A percentile compares a stretch with the other conserved stretches of the same genome.
These are phyloP conservation scores for Calephelis perditalis DNA, from an alignment of 2,888 invertebrate species.

Conservation along the genomic window DNA sequence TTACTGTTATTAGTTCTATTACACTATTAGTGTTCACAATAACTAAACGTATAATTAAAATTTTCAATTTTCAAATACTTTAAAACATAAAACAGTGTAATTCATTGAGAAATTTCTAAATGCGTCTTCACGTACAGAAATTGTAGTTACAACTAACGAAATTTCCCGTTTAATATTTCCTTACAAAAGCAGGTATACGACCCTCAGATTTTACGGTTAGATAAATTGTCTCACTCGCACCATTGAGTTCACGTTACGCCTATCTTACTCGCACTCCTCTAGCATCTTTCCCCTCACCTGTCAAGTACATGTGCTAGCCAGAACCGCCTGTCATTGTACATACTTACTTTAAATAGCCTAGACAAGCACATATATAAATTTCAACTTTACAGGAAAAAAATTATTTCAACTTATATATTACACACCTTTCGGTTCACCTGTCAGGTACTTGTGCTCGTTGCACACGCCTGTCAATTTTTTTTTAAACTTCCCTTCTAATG, in stretches of 20 bases:
- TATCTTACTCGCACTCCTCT: too few species aligned
- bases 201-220: too few species aligned
- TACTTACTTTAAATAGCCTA: not conserved
- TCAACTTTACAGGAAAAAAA: not conserved
- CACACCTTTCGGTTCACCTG: not conserved
- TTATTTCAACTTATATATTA: conserved; percentile 1
- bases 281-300: too few species aligned
- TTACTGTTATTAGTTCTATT: not conserved
- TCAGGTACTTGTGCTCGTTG: not conserved
- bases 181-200: too few species aligned
- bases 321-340: too few species aligned
- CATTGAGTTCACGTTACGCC: too few species aligned
- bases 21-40: too few species aligned
- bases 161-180: too few species aligned
- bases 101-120: not conserved
- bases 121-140: not conserved
- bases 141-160: conserved; percentile 4
- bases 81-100: not conserved
- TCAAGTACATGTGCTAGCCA: too few species aligned
- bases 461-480: not conserved
- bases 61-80: conserved; percentile 1
- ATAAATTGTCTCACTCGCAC: too few species aligned
- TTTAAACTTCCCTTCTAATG: not conserved
- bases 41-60: not conserved
- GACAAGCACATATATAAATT: not conserved